phyloP scores from a whole-genome alignment of 1,140 invertebrate genomes.

The Sesamia nonagrioides region DNA sequence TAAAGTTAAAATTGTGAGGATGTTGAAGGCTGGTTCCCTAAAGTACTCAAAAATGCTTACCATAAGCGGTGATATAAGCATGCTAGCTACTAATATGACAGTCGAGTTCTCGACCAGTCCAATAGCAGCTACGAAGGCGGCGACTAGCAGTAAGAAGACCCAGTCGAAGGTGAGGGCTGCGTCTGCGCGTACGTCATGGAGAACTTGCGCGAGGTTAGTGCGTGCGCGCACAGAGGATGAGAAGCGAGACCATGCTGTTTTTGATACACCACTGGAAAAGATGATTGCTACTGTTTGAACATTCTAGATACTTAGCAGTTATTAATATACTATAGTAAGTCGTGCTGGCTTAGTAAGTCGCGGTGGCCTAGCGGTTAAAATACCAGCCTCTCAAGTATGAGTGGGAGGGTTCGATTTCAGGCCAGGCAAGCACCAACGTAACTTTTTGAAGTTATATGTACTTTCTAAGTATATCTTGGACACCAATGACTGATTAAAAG shows the following conservation, averaged over 20 bases:
- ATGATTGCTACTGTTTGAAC: neutral
- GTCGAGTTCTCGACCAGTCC: slow-evolving; percentile 94
- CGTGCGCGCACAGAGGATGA: slow-evolving; percentile 89
- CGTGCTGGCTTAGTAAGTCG: no score
- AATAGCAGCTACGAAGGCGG: slow-evolving; percentile 90
- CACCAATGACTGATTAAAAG: no score
- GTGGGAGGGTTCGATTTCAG: no score
- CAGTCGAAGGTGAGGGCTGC: slow-evolving; percentile 93
- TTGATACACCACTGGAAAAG: slow-evolving; percentile 49
- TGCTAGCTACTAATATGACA: slow-evolving; percentile 92
- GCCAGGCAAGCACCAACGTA: no score
- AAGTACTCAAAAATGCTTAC: slow-evolving; percentile 75
- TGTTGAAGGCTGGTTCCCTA: no score
- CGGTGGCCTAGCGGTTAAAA: no score
- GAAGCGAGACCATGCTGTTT: slow-evolving; percentile 87
- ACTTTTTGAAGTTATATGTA: no score
- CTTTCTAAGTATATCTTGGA: no score
- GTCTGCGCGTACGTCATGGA: slow-evolving; percentile 90
- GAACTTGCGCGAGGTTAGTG: slow-evolving; percentile 91
- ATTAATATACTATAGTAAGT: no score
- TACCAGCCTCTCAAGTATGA: no score
- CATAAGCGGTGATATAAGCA: slow-evolving; percentile 94
- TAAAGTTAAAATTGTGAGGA: no score
- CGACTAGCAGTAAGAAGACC: slow-evolving; percentile 90
- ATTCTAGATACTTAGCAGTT: no score